Evolutionary conservation across 2,113 vertebrate genomes (phyloP).

Genomic region (Mesoclemmys tuberculata): DNA sequence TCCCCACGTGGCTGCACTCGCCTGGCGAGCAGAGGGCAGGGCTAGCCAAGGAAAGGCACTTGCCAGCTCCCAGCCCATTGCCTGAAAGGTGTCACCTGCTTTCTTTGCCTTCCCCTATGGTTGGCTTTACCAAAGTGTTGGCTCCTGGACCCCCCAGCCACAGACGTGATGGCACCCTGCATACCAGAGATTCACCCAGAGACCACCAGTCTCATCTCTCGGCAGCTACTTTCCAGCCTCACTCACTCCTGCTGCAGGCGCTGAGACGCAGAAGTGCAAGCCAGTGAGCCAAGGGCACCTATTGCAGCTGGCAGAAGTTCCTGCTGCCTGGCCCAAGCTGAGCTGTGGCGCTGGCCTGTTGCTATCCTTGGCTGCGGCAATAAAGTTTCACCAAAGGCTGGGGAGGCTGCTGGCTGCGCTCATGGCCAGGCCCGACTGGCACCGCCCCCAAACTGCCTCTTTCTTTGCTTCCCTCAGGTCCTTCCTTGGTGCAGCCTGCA

Average conservation of each 20-base stretch:
- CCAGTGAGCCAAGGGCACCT: neutral
- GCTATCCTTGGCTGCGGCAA: neutral
- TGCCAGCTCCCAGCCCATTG: neutral
- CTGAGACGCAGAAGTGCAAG: no score
- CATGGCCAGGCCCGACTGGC: neutral
- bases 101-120: no score
- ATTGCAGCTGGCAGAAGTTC: neutral
- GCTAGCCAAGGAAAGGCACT: neutral
- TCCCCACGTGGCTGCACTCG: neutral
- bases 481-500: neutral
- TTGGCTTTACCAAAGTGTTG: neutral
- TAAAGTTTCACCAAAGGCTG: neutral
- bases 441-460: no score
- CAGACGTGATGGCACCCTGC: no score
- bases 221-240: neutral
- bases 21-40: neutral
- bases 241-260: no score
- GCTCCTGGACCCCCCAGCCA: neutral
- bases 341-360: neutral
- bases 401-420: neutral
- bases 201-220: neutral
- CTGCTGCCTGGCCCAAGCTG: neutral
- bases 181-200: neutral
- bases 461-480: neutral
- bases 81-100: neutral